A percentile compares a stretch with the other conserved stretches of the same genome.
Conservation (phyloP, 2,113 vertebrate genomes). For the Gymnocephalus cernua region DNA sequence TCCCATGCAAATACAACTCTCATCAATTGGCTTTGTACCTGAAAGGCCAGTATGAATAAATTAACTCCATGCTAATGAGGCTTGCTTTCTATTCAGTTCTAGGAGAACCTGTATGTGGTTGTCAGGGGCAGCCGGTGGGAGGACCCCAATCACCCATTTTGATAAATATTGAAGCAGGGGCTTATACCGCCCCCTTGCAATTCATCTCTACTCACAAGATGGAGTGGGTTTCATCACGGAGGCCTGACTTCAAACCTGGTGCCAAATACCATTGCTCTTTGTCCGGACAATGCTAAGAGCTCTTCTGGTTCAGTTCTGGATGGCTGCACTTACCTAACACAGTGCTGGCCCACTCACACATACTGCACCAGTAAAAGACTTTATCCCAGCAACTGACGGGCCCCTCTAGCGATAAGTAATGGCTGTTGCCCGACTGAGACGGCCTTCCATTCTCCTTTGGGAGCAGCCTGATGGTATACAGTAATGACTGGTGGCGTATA, state of each 20-base stretch:
- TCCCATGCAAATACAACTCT: slow-evolving; percentile 60
- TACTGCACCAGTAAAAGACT: slow-evolving; percentile 56
- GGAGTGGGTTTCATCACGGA: slow-evolving; percentile 62
- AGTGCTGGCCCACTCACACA: slow-evolving; percentile 59
- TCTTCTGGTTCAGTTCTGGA: slow-evolving; percentile 70
- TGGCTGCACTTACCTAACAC: slow-evolving; percentile 70
- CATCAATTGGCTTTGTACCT: slow-evolving; percentile 52
- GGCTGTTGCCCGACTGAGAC: slow-evolving; percentile 5
- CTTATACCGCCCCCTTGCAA: slow-evolving; percentile 57
- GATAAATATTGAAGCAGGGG: slow-evolving; percentile 78
- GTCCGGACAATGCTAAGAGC: slow-evolving; percentile 56
- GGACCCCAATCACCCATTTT: slow-evolving; percentile 58
- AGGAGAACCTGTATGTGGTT: slow-evolving; percentile 63
- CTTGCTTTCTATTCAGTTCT: slow-evolving; percentile 39
- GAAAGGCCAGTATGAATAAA: slow-evolving; percentile 72
- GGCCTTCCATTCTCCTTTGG: slow-evolving; percentile 21
- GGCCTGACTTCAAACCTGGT: slow-evolving; percentile 71
- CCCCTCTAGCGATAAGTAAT: slow-evolving; percentile 51
- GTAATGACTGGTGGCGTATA: slow-evolving; percentile 61
- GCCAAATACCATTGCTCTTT: slow-evolving; percentile 74
- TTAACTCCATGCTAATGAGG: slow-evolving; percentile 73
- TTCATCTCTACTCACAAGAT: slow-evolving; percentile 65
- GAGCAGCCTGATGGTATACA: slow-evolving; percentile 15
- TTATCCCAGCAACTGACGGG: slow-evolving; percentile 72
- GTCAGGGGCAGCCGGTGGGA: slow-evolving; percentile 71